These are phyloP conservation scores for Anodontia alba DNA, from an alignment of 2,888 invertebrate genomes.

Conservation along the genomic window DNA sequence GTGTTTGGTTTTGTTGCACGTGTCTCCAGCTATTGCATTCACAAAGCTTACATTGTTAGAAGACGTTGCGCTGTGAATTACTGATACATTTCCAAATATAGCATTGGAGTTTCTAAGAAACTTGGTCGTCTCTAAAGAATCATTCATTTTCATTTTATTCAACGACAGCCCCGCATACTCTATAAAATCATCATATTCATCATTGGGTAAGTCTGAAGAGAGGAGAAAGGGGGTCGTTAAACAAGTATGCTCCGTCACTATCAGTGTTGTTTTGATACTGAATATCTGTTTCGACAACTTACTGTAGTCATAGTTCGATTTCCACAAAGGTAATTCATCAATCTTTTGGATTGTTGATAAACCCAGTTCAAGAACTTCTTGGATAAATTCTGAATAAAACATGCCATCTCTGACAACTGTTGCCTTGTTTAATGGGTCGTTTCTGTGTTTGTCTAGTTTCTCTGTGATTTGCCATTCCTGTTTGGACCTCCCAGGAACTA, in stretches of 20 bases:
- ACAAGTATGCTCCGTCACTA: background rate
- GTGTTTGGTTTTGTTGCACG: background rate
- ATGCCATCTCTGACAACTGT: background rate
- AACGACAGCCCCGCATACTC: background rate
- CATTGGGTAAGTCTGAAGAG: background rate
- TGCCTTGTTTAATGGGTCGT: background rate
- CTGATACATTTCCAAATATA: background rate
- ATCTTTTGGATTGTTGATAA: background rate
- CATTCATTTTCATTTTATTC: conserved; percentile 6
- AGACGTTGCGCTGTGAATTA: background rate
- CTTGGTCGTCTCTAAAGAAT: background rate
- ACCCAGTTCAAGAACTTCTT: background rate
- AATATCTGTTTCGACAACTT: background rate
- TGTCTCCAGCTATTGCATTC: background rate
- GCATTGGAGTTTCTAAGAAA: background rate
- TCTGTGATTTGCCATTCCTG: background rate
- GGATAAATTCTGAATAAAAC: conserved; percentile 11
- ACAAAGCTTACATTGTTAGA: background rate
- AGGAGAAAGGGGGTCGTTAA: background rate
- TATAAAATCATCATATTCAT: background rate
- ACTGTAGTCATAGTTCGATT: background rate
- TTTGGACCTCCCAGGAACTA: background rate
- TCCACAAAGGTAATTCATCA: background rate
- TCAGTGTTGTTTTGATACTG: background rate
- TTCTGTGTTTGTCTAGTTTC: background rate